Evolutionary conservation across 2,113 vertebrate genomes (phyloP).

Genomic region (Macrotus californicus): DNA sequence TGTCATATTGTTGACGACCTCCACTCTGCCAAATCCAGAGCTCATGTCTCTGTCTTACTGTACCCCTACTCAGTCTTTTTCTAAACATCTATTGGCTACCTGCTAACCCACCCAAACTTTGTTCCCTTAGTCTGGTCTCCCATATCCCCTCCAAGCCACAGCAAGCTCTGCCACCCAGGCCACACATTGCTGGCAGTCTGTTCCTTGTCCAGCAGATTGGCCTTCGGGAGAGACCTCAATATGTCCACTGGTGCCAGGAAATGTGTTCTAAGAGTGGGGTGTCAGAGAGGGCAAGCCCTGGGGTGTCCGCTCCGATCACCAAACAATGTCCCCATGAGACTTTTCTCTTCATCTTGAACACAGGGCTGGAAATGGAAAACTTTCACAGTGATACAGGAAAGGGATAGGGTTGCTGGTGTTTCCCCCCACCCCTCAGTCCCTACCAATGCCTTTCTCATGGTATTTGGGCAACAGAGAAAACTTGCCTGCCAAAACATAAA

Average conservation of each 20-base stretch:
- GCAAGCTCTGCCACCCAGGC: not conserved
- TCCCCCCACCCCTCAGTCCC: not conserved
- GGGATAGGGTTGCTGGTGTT: too few relatives aligned
- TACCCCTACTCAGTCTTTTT: not conserved
- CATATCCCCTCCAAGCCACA: not conserved
- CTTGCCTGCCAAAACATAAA: not conserved
- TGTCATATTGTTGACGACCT: not conserved
- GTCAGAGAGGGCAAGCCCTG: not conserved
- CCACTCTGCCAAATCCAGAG: not conserved
- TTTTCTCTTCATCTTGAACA: not conserved
- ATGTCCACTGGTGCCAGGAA: not conserved
- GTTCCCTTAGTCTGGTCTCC: not conserved
- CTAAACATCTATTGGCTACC: not conserved
- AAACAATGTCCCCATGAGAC: not conserved
- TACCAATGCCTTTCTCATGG: not conserved
- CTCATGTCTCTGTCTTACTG: not conserved
- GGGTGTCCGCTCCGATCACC: not conserved
- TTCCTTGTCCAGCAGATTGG: not conserved
- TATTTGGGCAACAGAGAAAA: not conserved
- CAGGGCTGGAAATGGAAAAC: not conserved
- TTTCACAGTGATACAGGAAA: rapidly evolving
- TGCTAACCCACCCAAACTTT: not conserved
- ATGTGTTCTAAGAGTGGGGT: not conserved
- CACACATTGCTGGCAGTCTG: not conserved
- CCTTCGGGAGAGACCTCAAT: not conserved